A percentile compares a stretch with the other conserved stretches of the same genome.
Conservation (phyloP, 2,888 invertebrate species). For the Tetragonula carbonaria region DNA sequence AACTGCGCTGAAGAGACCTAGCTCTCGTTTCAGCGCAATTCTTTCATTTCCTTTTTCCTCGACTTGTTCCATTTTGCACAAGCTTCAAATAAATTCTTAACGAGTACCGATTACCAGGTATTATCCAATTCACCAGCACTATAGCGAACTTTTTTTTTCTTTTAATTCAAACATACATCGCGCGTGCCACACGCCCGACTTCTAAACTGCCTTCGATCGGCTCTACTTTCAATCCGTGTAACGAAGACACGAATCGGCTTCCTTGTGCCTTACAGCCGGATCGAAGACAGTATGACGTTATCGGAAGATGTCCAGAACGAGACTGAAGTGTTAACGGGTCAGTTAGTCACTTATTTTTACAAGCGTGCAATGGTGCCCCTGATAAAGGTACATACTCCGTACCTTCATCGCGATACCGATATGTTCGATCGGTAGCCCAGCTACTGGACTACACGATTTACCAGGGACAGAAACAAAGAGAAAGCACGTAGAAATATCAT, state of each 20-base stretch:
- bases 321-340: slow-evolving; percentile 69
- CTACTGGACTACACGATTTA: slow-evolving; percentile 3
- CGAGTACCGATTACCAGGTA: slow-evolving; percentile 16
- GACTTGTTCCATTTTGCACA: slow-evolving; percentile 53
- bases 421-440: slow-evolving; percentile 42
- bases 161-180: slow-evolving; percentile 57
- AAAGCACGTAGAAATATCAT: not conserved
- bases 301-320: slow-evolving; percentile 67
- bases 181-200: slow-evolving; percentile 10
- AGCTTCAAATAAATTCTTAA: not conserved
- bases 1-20: slow-evolving; percentile 92
- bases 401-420: slow-evolving; percentile 6
- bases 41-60: slow-evolving; percentile 56
- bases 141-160: not conserved
- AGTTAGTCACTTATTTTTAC: slow-evolving; percentile 59
- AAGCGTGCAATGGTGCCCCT: slow-evolving; percentile 28
- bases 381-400: slow-evolving; percentile 55
- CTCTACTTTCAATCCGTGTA: slow-evolving; percentile 36
- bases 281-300: slow-evolving; percentile 66
- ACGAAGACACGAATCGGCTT: slow-evolving; percentile 43
- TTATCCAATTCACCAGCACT: slow-evolving; percentile 32
- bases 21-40: slow-evolving; percentile 89
- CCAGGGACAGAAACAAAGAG: not conserved
- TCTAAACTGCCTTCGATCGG: slow-evolving; percentile 40
- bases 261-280: slow-evolving; percentile 43